Evolutionary conservation across 2,797 vertebrate genomes (phyloP), one percentile per base, ranked within the genome.

Genomic region (Manis crassicaudata): DNA sequence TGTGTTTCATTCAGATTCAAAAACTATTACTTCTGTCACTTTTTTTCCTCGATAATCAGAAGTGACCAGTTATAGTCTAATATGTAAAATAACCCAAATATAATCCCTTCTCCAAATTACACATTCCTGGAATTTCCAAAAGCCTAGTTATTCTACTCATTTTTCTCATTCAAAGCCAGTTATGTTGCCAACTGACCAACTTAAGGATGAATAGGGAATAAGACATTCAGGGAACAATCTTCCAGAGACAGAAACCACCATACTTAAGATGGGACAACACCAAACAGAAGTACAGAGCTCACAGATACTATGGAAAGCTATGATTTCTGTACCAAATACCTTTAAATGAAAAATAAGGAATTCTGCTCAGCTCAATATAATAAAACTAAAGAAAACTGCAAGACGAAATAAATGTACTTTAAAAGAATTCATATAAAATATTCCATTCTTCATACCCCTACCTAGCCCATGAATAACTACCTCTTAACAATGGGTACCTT

Each of bases 61-160:
- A 93, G 43, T 62, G 14, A 87, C 35, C 62, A 56, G 35, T 73
- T 83, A 92, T 1, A 3, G 32, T 35, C 52, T 80, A 95, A 91
- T 2, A 76, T 32, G 17, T 70, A 92, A 90, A 95, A 63, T 79
- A 96, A 92, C 25, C 50, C 68, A 88, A 90, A 79, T 91, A 17
- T n/a, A 94, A 93, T 27, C 62, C 23, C 60, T 89, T 88, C 37
- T 86, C 73, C 68, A 82, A 89, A 86, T 68, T 91, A 91, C 89
- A 95, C 37, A 68, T 82, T 81, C 60, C 80, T 67, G 70, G 13
- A 18, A 96, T 96, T 92, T 91, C 68, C 68, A 91, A 92, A 92
- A 27, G 6, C 58, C 37, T 80, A 80, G 16, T 76, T 46, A 90
- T 21, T 27, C 70, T 84, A 20, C 29, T 84, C 60, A 88, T 7